Percentiles rank a stretch among this genome's conserved stretches.
Conservation (phyloP, 1,140 invertebrate genomes). For the Aphaenogaster ashmeadi region DNA sequence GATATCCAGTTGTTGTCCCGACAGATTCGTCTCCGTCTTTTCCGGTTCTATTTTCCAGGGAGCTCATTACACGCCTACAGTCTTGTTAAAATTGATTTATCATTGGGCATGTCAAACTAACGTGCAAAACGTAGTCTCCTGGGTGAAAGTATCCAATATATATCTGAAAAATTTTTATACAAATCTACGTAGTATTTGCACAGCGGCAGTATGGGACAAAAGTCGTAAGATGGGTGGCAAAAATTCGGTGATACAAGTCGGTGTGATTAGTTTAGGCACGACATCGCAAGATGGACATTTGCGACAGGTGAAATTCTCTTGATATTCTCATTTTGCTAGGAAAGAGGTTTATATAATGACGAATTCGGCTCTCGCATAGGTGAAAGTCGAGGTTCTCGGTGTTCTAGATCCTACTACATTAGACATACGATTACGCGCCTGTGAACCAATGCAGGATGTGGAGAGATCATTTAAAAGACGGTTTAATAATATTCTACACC, state of each 20-base stretch:
- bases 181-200: slow-evolving; percentile 92
- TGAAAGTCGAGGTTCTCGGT: slow-evolving; percentile 96
- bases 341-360: not conserved
- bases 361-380: slow-evolving; percentile 79
- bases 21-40: slow-evolving; percentile 94
- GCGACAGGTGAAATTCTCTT: slow-evolving; percentile 87
- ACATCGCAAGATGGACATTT: slow-evolving; percentile 94
- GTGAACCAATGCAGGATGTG: slow-evolving; percentile 92
- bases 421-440: slow-evolving; percentile 92
- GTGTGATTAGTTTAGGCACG: slow-evolving; percentile 96
- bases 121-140: slow-evolving; percentile 94
- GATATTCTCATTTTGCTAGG: not conserved
- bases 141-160: slow-evolving; percentile 94
- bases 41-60: slow-evolving; percentile 95
- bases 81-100: slow-evolving; percentile 94
- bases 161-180: slow-evolving; percentile 94
- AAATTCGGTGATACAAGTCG: slow-evolving; percentile 89
- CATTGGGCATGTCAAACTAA: slow-evolving; percentile 97
- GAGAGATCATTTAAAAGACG: slow-evolving; percentile 93
- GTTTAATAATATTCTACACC: slow-evolving; percentile 92
- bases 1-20: slow-evolving; percentile 95
- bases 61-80: slow-evolving; percentile 92
- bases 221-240: slow-evolving; percentile 91
- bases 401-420: slow-evolving; percentile 93
- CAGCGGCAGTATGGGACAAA: slow-evolving; percentile 92